Percentiles rank a stretch among this genome's conserved stretches.
These are phyloP conservation scores for Suncus etruscus DNA, from an alignment of 2,113 vertebrate genomes.

Conservation along the genomic window DNA sequence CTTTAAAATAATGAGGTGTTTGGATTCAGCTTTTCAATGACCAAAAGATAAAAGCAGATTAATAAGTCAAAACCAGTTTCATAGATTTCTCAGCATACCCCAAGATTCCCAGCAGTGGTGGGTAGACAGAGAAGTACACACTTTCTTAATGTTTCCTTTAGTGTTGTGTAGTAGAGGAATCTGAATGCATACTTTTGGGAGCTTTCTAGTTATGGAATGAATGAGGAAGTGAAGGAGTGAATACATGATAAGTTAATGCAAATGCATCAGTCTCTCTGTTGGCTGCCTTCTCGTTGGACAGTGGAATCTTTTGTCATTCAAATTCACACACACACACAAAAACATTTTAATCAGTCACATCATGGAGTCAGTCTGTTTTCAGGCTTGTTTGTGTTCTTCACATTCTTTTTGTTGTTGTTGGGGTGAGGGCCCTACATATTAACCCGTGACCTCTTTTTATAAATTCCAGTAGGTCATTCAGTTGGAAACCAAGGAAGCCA, in stretches of 20 bases:
- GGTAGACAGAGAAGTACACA: background rate
- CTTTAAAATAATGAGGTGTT: background rate
- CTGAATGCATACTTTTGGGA: background rate
- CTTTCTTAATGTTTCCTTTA: background rate
- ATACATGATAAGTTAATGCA: background rate
- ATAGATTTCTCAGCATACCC: background rate
- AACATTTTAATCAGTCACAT: conserved; percentile 69
- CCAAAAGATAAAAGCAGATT: conserved; percentile 19
- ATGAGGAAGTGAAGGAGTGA: background rate
- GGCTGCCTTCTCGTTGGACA: background rate
- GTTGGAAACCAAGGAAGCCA: conserved; percentile 79
- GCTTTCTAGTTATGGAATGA: background rate
- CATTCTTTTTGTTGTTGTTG: conserved; percentile 77
- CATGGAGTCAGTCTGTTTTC: conserved; percentile 77
- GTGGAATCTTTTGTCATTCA: background rate
- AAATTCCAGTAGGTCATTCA: conserved; percentile 84
- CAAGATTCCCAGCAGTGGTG: background rate
- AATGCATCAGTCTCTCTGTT: background rate
- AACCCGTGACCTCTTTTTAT: conserved; percentile 77
- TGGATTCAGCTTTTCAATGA: conserved; percentile 27
- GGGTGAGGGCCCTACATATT: conserved; percentile 71
- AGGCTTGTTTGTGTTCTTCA: conserved; percentile 80
- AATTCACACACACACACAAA: conserved; percentile 71
- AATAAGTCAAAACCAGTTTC: conserved; percentile 28
- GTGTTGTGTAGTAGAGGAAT: background rate